Conservation (phyloP, 2,113 vertebrate species). For the Proteles cristata region DNA sequence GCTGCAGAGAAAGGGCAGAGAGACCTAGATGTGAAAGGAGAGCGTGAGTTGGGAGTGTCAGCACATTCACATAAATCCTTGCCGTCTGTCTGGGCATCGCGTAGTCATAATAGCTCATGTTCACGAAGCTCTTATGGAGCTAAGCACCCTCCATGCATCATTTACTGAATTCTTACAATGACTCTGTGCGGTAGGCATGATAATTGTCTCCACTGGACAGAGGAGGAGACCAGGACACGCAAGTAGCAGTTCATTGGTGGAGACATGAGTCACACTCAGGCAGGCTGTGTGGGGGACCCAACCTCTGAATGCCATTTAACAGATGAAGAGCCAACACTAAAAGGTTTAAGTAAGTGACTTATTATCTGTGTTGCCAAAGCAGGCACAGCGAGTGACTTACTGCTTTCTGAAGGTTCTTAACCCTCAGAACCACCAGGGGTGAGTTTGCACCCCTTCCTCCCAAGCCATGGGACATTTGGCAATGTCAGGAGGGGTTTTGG, state of each 20-base stretch:
- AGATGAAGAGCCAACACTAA: neutral
- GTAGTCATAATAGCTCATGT: neutral
- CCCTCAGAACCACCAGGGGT: neutral
- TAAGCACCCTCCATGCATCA: neutral
- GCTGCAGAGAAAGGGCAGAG: neutral
- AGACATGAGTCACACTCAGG: neutral
- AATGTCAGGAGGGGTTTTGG: neutral
- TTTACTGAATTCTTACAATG: neutral
- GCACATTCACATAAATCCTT: fast-evolving
- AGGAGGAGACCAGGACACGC: neutral
- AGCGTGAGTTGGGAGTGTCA: neutral
- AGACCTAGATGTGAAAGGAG: neutral
- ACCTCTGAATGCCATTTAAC: neutral
- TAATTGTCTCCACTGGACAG: neutral
- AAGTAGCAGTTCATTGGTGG: neutral
- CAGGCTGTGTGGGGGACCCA: neutral
- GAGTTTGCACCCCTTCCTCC: neutral
- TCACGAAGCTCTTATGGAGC: neutral
- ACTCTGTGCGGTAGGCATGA: neutral
- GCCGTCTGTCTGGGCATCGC: neutral
- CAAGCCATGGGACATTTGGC: neutral
- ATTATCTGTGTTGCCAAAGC: neutral
- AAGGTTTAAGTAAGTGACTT: neutral
- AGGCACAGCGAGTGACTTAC: neutral
- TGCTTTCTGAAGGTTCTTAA: neutral